Evolutionary conservation across 35 echinoderm and acorn worm genomes (phyloP).

Genomic region (Hemicentrotus pulcherrimus): DNA sequence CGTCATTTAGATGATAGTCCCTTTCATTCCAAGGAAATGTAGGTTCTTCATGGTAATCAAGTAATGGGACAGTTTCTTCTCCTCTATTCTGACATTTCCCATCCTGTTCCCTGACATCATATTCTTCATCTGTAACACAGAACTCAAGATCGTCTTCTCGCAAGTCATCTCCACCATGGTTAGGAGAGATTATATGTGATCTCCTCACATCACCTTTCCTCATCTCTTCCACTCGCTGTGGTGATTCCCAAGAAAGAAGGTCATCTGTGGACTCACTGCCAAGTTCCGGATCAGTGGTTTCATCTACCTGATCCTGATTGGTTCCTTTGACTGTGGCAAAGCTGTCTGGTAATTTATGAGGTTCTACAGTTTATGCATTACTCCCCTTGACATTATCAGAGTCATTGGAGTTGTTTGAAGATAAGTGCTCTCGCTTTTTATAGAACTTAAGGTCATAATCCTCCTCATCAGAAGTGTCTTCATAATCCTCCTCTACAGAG

Average conservation of each 20-base stretch:
- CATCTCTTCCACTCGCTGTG: neutral
- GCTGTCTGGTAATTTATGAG: neutral
- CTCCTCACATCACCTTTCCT: neutral
- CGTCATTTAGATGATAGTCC: neutral
- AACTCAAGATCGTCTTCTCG: neutral
- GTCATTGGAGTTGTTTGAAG: neutral
- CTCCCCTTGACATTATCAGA: neutral
- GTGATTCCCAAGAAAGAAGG: neutral
- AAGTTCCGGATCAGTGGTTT: neutral
- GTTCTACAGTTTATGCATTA: neutral
- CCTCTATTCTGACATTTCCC: neutral
- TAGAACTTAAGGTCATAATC: neutral
- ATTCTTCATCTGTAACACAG: neutral
- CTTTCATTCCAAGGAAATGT: neutral
- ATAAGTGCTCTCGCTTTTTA: neutral
- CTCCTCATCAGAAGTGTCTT: neutral
- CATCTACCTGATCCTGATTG: neutral
- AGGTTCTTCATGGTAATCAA: neutral
- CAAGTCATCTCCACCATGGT: neutral
- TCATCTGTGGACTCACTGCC: neutral
- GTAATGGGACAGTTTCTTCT: neutral
- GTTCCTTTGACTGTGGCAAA: neutral
- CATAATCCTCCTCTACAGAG: neutral
- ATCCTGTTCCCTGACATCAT: neutral
- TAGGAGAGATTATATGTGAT: neutral